Evolutionary conservation across 2,113 vertebrate species (phyloP).

Genomic region (Hydrochoerus hydrochaeris): DNA sequence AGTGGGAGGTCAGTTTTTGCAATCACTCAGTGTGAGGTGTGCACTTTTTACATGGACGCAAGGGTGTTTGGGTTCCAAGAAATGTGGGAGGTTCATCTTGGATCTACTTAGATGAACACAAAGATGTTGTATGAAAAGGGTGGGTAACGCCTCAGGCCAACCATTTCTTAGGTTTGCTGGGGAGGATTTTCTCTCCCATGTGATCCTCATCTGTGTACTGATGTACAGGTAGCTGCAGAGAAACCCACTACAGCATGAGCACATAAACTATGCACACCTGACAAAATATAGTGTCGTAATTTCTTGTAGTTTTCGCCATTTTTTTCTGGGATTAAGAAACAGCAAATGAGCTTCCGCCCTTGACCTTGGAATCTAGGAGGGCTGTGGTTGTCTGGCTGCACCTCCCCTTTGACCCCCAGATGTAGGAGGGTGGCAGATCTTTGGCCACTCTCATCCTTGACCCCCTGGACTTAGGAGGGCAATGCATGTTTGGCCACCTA

Average conservation of each 20-base stretch:
- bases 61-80: constrained; percentile 46
- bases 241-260: neutral
- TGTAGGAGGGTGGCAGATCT: too few species aligned
- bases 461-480: too few species aligned
- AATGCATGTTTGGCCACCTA: too few species aligned
- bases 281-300: neutral
- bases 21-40: neutral
- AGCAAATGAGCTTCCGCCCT: too few species aligned
- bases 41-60: constrained; percentile 47
- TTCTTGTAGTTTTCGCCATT: neutral
- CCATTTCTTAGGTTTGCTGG: neutral
- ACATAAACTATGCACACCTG: neutral
- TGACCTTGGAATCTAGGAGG: too few species aligned
- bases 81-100: constrained; percentile 53
- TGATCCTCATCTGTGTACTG: neutral
- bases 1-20: neutral
- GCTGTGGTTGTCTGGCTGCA: too few species aligned
- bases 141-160: neutral
- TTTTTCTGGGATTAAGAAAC: neutral
- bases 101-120: neutral
- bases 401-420: too few species aligned
- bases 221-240: neutral
- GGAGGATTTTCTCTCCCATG: neutral
- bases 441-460: too few species aligned
- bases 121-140: neutral